Conservation (phyloP, 2,888 invertebrate species). For the Congeria kusceri region DNA sequence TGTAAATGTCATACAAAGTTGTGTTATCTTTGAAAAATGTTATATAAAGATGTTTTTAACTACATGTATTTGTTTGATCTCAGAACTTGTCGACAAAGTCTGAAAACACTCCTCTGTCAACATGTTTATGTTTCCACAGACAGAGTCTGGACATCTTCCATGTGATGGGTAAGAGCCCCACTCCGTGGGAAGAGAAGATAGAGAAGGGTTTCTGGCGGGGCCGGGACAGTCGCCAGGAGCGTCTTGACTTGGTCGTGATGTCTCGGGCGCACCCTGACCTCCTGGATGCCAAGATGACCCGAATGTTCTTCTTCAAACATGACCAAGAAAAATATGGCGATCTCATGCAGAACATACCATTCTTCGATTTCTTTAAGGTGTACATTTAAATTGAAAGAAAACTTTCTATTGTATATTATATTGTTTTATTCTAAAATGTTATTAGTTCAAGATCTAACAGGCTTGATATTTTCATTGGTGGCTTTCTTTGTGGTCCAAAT, state of each 20-base stretch:
- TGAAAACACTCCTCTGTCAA: too few relatives aligned
- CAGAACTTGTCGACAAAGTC: too few relatives aligned
- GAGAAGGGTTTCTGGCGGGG: slow-evolving; percentile 96
- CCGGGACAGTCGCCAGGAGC: slow-evolving; percentile 94
- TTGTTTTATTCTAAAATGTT: too few relatives aligned
- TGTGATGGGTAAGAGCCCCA: slow-evolving; percentile 91
- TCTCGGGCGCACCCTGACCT: slow-evolving; percentile 91
- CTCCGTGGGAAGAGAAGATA: slow-evolving; percentile 90
- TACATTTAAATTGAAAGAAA: too few relatives aligned
- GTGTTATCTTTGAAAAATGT: too few relatives aligned
- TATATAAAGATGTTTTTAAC: too few relatives aligned
- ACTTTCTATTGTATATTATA: not conserved
- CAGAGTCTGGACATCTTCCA: slow-evolving; percentile 96
- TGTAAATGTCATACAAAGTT: too few relatives aligned
- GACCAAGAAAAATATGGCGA: slow-evolving; percentile 94
- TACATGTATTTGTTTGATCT: too few relatives aligned
- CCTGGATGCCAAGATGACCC: slow-evolving; percentile 96
- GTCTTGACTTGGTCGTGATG: slow-evolving; percentile 93
- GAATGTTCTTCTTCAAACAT: slow-evolving; percentile 97
- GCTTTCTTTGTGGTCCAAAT: too few relatives aligned
- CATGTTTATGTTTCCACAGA: too few relatives aligned
- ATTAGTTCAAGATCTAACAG: too few relatives aligned
- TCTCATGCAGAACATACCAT: slow-evolving; percentile 93
- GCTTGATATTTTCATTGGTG: too few relatives aligned
- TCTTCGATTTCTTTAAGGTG: slow-evolving; percentile 97